Percentiles rank a stretch among this genome's conserved stretches.
These are phyloP conservation scores for Okamejei kenojei DNA, from an alignment of 2,797 vertebrate genomes.

Conservation along the genomic window DNA sequence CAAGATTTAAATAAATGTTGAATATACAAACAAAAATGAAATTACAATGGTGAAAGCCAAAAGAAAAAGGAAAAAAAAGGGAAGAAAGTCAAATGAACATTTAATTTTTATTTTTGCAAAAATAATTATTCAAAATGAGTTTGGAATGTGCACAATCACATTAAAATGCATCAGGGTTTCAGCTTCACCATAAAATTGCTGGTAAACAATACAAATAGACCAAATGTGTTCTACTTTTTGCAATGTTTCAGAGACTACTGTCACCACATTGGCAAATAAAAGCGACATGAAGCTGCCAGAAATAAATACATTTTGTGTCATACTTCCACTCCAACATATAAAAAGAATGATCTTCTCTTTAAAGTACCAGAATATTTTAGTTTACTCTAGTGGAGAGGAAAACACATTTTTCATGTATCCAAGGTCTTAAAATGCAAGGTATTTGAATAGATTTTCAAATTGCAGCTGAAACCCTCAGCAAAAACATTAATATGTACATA, in stretches of 20 bases:
- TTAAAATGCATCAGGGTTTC: conserved; percentile 22
- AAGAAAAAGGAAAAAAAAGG: conserved; percentile 58
- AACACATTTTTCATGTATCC: background rate
- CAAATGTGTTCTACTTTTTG: background rate
- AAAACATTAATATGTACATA: background rate
- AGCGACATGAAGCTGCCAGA: background rate
- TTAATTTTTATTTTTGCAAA: conserved; percentile 52
- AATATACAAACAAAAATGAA: conserved; percentile 44
- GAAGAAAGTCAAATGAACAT: conserved; percentile 64
- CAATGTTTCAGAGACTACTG: background rate
- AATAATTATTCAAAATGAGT: conserved; percentile 52
- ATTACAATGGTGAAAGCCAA: conserved; percentile 55
- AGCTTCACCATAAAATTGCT: background rate
- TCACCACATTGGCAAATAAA: background rate
- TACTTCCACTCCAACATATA: background rate
- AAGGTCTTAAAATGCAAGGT: background rate
- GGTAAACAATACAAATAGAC: background rate
- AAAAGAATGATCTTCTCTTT: background rate
- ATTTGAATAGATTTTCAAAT: background rate
- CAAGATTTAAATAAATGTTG: conserved; percentile 53
- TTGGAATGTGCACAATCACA: conserved; percentile 34
- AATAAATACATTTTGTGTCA: background rate
- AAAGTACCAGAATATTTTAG: background rate
- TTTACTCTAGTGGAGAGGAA: too few species aligned
- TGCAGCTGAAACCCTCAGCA: background rate